Conservation (phyloP, 2,113 vertebrate genomes). For the Corythornis cristatus region DNA sequence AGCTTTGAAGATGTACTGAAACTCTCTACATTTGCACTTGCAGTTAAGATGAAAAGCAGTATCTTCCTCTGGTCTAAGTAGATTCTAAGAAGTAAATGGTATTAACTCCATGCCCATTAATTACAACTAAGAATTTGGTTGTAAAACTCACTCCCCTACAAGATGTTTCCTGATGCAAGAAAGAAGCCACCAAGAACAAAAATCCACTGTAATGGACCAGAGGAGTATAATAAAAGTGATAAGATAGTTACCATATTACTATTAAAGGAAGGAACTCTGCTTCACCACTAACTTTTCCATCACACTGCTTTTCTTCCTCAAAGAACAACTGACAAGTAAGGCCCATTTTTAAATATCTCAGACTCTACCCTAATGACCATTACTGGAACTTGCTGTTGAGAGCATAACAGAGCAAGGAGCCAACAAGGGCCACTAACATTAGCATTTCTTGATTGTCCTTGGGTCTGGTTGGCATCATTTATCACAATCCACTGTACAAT, state of each 20-base stretch:
- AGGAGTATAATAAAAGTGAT: neutral
- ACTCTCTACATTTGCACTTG: neutral
- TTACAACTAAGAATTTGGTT: neutral
- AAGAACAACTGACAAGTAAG: neutral
- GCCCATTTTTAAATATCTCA: neutral
- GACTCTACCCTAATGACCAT: neutral
- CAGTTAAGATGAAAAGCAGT: neutral
- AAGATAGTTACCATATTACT: neutral
- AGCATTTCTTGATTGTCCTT: neutral
- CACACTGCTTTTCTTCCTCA: neutral
- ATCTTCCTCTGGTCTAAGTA: neutral
- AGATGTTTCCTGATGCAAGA: neutral
- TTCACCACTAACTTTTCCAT: neutral
- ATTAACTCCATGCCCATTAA: neutral
- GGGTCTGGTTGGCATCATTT: accelerated
- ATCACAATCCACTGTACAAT: neutral
- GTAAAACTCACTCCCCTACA: neutral
- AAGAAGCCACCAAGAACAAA: neutral
- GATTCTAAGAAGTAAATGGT: neutral
- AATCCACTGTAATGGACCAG: neutral
- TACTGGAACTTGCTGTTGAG: neutral
- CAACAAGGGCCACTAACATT: neutral
- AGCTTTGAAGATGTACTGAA: neutral
- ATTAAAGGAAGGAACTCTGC: neutral
- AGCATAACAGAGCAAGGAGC: neutral